phyloP scores from a whole-genome alignment of 2,797 vertebrate species.

The Varecia variegata region DNA sequence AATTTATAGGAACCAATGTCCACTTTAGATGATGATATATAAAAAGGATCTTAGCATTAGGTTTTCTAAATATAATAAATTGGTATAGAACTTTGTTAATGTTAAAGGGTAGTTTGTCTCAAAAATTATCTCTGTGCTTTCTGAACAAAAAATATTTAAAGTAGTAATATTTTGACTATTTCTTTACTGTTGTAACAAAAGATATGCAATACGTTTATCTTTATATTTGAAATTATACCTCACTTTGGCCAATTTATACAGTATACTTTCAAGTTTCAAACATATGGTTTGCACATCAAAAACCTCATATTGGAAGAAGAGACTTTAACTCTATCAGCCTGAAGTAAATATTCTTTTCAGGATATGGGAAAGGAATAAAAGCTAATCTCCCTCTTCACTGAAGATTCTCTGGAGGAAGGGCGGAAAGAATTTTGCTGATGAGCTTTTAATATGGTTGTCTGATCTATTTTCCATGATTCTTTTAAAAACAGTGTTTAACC shows the following conservation, averaged over 20 bases:
- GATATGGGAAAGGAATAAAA: background rate
- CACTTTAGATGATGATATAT: background rate
- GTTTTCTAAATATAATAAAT: background rate
- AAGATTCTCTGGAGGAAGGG: background rate
- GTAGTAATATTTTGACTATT: background rate
- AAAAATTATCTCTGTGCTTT: background rate
- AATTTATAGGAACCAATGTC: background rate
- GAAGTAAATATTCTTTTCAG: slow-evolving; percentile 9
- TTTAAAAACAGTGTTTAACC: background rate
- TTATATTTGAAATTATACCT: background rate
- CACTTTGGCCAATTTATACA: background rate
- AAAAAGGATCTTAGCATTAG: background rate
- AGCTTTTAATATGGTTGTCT: background rate
- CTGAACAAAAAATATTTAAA: background rate
- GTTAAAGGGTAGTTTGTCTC: background rate
- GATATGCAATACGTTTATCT: background rate
- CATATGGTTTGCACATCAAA: background rate
- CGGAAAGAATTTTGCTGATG: background rate
- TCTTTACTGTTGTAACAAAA: background rate
- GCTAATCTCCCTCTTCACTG: background rate
- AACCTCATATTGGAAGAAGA: background rate
- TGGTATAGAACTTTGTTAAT: background rate
- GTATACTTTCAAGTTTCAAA: background rate
- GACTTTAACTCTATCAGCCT: background rate
- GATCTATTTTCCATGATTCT: background rate